Evolutionary conservation across 37 sponge, comb jelly and placozoan genomes (phyloP), one percentile per base, ranked within the genome.

Genomic region (Eunapius fragilis): DNA sequence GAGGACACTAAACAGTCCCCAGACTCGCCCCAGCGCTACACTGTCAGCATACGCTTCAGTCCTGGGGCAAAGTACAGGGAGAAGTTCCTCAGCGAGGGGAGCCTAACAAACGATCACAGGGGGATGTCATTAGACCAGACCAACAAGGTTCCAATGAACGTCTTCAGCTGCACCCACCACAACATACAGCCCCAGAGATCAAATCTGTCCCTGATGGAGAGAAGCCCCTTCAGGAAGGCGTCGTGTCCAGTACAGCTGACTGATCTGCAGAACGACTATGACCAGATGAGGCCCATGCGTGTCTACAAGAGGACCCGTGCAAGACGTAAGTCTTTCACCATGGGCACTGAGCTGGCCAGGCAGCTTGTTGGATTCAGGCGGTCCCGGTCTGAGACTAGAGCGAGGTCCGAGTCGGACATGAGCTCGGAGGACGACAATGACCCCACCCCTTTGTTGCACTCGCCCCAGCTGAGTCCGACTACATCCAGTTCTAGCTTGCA

Each of bases 1-100:
- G 98, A 98, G 47, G 96, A 96, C 74, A 77, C n/a, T 31, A 72
- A 85, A 0, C 47, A 92, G 69, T 82, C 85, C 76, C 48, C 38
- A 19, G 85, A 82, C 68, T 81, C 88, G 7, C 67, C 69, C 22
- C 41, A 71, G 28, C 69, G 83, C 10, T 92, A 89, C 82, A 34
- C 69, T 5, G 86, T 92, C 28, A 49, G 78, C 37, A 47, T 92
- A 26, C 93, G 85, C 86, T 84, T 89, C 78, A 88, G 93, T 31
- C 82, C 93, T 0, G 93, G 93, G 3, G 90, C 84, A 31, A 82
- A 82, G 80, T 38, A 50, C 37, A 77, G 87, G 37, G 71, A 82
- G 2, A 49, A 74, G 25, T 33, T 84, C 7, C 32, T 70, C 50
- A 38, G 27, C 11, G 41, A 69, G 22, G 68, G 76, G 36, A 11